Evolutionary conservation across 2,888 invertebrate species (phyloP), one percentile per base, ranked within the genome.

Genomic region (Coleophora flavipennella): DNA sequence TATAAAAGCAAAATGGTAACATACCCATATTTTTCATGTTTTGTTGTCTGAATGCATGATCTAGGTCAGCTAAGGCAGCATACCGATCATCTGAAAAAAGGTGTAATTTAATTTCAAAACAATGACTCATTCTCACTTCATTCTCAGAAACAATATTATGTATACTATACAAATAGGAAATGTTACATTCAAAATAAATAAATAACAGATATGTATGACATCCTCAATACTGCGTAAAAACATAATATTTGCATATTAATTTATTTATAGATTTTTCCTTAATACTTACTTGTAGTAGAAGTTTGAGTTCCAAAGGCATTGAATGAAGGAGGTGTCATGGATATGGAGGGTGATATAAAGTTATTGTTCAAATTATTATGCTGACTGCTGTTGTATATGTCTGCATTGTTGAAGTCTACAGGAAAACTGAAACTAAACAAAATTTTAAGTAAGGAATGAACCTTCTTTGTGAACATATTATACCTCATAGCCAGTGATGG

Each of bases 61-160:
- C 97, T 60, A 98, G 88, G 81, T 97, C 97, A 76, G 97, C 96
- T 44, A 98, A 87, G 37, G 97, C 97, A 50, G 97, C 97, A 81
- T 98, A 98, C 53, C 95, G 92, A 81, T 98, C 97, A 85, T 92
- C 94, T 62, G 89, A 67, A 68, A 66, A 40, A 41, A 57, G 36
- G 10, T 7, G 3, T 27, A 20, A 13, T 14, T 13, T 14, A 1
- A 13, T 33, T 20, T 20, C 6, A 4, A 20, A 20, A 20, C 6
- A 20, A 20, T 20, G 20, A 20, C 20, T 20, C 20, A 20, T 20
- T 20, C 3, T 20, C 20, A 20, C 3, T 6, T 20, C 20, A 20
- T 20, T 20, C 3, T 20, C 20, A 20, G 20, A 4, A 20, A 20
- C 20, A 20, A 20, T 20, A 20, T 20, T n/a, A n/a, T n/a, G n/a